Base-by-base conservation (phyloP, 2,888 invertebrate species). In the Metopia argyrocephala region DNA sequence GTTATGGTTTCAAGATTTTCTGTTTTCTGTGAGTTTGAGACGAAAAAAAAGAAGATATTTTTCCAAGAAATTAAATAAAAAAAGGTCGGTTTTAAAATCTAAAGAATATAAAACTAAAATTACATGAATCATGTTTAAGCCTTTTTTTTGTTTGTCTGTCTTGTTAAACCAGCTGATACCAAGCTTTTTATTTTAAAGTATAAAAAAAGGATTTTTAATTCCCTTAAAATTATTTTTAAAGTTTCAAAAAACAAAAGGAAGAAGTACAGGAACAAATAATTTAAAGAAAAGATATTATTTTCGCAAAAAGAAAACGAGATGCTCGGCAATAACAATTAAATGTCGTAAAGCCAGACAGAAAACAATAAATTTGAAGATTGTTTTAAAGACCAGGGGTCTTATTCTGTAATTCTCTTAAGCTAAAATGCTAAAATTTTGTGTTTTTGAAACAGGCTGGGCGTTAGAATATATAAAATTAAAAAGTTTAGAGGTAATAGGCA, bases 1-100 rank as follows among this genome's bases (percentile, higher is more conserved):
- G 69, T 70, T 65, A 69, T 70, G 74, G 64, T 69, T 70, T 64
- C 65, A 64, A 15, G 7, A 54, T 54, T 54, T 38, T 15, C 38
- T 38, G 12, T 50, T 65, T 65, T 20, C 31, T 25, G 2, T 46
- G 5, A 20, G 28, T 48, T 15, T 25, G 25, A 25, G 25, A 15
- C 18, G n/a, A 46, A 62, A 59, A n/a, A 45, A 64, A 50, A 64
- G 25, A 25, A 50, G 27, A 21, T 28, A 66, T 66, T 56, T 18
- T 68, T 78, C 68, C 31, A 27, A 62, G 66, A 73, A 78, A 52
- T 52, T 46, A 27, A 52, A 27, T 6, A 46, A 12, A 9, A 38
- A 38, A 61, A 15, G 56, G 38, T n/a, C 21, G 12, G 28, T n/a
- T 54, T 25, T 38, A 38, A 38, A 38, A 31, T 7, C 1, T 25